Evolutionary conservation across 2,113 vertebrate species (phyloP).

Genomic region (Micromys minutus): DNA sequence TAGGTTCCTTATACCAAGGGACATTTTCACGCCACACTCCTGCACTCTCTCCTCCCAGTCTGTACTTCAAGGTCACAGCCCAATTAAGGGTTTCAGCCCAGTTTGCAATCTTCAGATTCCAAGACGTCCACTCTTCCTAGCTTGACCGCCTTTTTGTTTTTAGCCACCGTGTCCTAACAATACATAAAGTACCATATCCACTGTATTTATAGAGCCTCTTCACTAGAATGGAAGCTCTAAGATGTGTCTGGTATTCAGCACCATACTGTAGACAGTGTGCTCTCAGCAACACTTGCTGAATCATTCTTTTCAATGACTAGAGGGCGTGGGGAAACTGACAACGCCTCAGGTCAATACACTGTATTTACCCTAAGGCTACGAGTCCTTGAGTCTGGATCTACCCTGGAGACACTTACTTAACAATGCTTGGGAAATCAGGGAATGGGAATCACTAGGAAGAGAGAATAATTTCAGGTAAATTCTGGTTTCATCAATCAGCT

Average conservation of each 20-base stretch:
- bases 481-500: background rate
- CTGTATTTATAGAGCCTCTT: background rate
- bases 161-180: background rate
- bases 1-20: background rate
- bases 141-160: constrained; percentile 12
- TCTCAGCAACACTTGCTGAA: constrained; percentile 31
- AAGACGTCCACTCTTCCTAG: background rate
- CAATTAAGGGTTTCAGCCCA: background rate
- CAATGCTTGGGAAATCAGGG: background rate
- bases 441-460: background rate
- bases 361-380: background rate
- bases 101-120: background rate
- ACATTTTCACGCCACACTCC: background rate
- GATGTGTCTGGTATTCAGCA: background rate
- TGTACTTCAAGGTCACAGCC: constrained; percentile 33
- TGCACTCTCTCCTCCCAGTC: background rate
- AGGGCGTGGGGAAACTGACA: constrained; percentile 7
- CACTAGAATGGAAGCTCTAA: background rate
- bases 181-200: background rate
- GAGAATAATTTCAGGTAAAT: background rate
- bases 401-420: background rate
- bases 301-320: constrained; percentile 15
- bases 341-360: background rate
- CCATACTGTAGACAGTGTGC: background rate
- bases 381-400: background rate